phyloP scores from a whole-genome alignment of 2,888 invertebrate genomes.

The Aradus depressus region DNA sequence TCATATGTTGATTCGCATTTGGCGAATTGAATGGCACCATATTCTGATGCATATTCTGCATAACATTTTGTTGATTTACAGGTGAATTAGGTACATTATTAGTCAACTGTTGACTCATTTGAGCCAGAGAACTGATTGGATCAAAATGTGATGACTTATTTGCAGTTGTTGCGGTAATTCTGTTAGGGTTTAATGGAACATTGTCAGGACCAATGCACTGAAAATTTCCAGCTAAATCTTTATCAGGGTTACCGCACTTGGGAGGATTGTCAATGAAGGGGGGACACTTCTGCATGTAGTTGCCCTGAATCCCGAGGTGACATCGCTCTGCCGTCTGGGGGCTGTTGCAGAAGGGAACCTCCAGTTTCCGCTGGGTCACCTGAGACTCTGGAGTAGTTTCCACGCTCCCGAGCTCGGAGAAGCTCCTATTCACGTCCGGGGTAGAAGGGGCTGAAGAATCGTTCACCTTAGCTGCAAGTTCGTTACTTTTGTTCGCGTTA shows the following conservation, averaged over 20 bases:
- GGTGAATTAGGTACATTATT: slow-evolving; percentile 55
- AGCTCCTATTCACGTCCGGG: slow-evolving; percentile 33
- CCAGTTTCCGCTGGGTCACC: slow-evolving; percentile 24
- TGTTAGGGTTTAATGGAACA: slow-evolving; percentile 36
- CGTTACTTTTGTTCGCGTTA: slow-evolving; percentile 33
- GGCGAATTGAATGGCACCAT: slow-evolving; percentile 48
- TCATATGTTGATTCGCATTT: slow-evolving; percentile 40
- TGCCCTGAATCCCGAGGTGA: slow-evolving; percentile 22
- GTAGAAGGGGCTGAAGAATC: slow-evolving; percentile 43
- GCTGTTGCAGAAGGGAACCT: slow-evolving; percentile 25
- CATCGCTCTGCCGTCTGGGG: slow-evolving; percentile 32
- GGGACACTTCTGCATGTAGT: slow-evolving; percentile 26
- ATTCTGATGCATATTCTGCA: slow-evolving; percentile 38
- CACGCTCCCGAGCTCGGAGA: slow-evolving; percentile 12
- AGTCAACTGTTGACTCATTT: slow-evolving; percentile 87
- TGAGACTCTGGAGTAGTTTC: slow-evolving; percentile 19
- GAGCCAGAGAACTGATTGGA: slow-evolving; percentile 85
- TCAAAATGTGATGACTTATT: slow-evolving; percentile 60
- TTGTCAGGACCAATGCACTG: slow-evolving; percentile 34
- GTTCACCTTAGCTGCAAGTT: slow-evolving; percentile 24
- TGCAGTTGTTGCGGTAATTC: slow-evolving; percentile 35
- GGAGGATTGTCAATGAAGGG: slow-evolving; percentile 27
- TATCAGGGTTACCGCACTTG: slow-evolving; percentile 23
- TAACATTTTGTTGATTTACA: slow-evolving; percentile 41
- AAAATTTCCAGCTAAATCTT: slow-evolving; percentile 25